Evolutionary conservation across 2,113 vertebrate species (phyloP), one percentile per base, ranked within the genome.

Genomic region (Rana temporaria): DNA sequence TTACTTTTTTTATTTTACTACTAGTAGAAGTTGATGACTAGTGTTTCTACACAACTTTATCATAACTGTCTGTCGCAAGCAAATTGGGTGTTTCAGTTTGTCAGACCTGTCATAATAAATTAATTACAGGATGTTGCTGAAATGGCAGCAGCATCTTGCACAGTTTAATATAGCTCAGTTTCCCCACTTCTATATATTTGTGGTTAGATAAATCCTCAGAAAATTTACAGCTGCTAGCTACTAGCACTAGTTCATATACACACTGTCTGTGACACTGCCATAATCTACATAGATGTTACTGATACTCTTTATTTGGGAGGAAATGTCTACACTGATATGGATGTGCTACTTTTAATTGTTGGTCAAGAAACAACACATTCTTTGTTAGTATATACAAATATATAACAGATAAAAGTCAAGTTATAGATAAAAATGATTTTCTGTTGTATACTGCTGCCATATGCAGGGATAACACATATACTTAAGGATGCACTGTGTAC

Each of bases 51-150:
- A 86, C 86, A 91, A 88, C 88, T 89, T 78, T 84, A 90, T 89
- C 84, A 78, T 86, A 92, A 89, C 88, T 91, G 91, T 93, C 93
- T 98, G 96, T 98, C 81, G 95, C 95, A 99, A 99, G 96, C 84
- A 92, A 93, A 96, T 97, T 97, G 94, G 95, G 95, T 95, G 95
- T 96, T 98, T 98, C 98, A 96, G 98, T 99, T 99, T 97, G 96
- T 92, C 93, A 93, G 92, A 95, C 92, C 92, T 99, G 97, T 99
- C 97, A 98, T 95, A 96, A 97, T 96, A 96, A 97, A 98, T 99
- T 98, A 98, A 99, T 98, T 95, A 96, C 95, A 95, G 98, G 98
- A 99, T 98, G 97, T 99, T 97, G 96, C 97, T 97, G 96, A 96
- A 96, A 89, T 95, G 95, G 94, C 94, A 94, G 90, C 88, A 94